Percentiles rank a stretch among this genome's conserved stretches.
Evolutionary conservation across 2,888 invertebrate species (phyloP).

Genomic region (Pomacea canaliculata): DNA sequence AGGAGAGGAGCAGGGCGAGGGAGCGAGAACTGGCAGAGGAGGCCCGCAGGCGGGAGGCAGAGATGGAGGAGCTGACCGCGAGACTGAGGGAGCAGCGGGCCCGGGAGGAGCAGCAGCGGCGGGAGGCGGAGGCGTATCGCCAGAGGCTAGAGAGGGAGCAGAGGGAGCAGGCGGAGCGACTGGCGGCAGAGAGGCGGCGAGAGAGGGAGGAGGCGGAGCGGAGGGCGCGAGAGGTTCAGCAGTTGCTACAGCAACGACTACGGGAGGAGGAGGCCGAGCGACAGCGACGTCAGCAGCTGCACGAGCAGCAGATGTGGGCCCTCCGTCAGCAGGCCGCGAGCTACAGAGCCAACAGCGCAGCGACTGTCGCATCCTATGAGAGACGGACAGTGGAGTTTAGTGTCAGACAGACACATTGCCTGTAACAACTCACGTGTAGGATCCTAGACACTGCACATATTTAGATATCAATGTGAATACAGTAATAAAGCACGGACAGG

Average conservation of each 20-base stretch:
- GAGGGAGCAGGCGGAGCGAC: neutral
- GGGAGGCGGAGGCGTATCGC: neutral
- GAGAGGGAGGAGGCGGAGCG: conserved; percentile 2
- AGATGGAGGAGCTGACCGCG: neutral
- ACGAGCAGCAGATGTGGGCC: neutral
- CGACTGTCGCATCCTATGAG: too few species aligned
- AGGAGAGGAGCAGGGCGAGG: conserved; percentile 18
- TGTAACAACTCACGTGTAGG: too few species aligned
- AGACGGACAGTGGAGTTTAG: too few species aligned
- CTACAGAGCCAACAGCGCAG: too few species aligned
- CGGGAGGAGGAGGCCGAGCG: neutral
- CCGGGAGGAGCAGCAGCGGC: neutral
- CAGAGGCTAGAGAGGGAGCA: neutral
- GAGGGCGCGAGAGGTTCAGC: neutral
- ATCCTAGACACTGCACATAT: too few species aligned
- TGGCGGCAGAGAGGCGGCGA: neutral
- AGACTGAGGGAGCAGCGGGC: conserved; percentile 21
- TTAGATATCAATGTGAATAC: too few species aligned
- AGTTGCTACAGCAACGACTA: neutral
- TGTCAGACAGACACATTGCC: too few species aligned
- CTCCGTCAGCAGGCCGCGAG: too few species aligned
- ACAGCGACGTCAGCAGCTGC: neutral
- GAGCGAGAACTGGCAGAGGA: neutral
- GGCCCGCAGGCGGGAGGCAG: neutral
- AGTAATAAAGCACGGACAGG: too few species aligned